A percentile compares a stretch with the other conserved stretches of the same genome.
phyloP scores from a whole-genome alignment of 2,113 vertebrate genomes.

The Helogale parvula region DNA sequence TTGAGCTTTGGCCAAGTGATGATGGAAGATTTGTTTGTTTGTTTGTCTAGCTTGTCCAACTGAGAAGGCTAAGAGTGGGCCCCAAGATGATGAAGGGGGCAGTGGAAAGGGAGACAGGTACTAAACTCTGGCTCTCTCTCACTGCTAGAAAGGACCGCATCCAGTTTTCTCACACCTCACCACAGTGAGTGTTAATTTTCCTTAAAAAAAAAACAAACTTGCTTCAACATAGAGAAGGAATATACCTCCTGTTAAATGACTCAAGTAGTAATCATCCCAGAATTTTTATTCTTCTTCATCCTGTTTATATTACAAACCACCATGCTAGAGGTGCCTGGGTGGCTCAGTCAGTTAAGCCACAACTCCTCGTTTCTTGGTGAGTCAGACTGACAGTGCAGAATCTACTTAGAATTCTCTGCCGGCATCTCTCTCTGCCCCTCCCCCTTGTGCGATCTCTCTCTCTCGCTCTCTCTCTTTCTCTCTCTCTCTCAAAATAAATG shows the following conservation, averaged over 20 bases:
- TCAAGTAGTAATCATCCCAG: neutral
- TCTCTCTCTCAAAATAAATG: too few relatives aligned
- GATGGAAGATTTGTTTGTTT: neutral
- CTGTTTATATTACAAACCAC: neutral
- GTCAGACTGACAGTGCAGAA: too few relatives aligned
- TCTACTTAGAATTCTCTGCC: too few relatives aligned
- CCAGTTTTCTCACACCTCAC: neutral
- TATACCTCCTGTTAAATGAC: neutral
- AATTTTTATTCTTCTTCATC: neutral
- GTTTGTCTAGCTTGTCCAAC: neutral
- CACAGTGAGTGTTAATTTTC: neutral
- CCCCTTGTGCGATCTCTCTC: too few relatives aligned
- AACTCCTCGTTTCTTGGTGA: too few relatives aligned
- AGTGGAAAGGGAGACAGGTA: neutral
- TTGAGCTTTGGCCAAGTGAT: neutral
- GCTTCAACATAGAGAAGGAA: neutral
- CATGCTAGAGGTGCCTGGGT: neutral
- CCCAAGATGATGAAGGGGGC: neutral
- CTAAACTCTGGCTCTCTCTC: neutral
- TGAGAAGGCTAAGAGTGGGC: neutral
- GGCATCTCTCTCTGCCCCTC: too few relatives aligned
- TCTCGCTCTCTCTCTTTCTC: too few relatives aligned
- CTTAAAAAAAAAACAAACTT: neutral
- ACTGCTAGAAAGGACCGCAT: neutral
- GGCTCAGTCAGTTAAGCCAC: too few relatives aligned